A percentile compares a stretch with the other conserved stretches of the same genome.
Conservation (phyloP, 2,113 vertebrate species). For the Aphyosemion australe region DNA sequence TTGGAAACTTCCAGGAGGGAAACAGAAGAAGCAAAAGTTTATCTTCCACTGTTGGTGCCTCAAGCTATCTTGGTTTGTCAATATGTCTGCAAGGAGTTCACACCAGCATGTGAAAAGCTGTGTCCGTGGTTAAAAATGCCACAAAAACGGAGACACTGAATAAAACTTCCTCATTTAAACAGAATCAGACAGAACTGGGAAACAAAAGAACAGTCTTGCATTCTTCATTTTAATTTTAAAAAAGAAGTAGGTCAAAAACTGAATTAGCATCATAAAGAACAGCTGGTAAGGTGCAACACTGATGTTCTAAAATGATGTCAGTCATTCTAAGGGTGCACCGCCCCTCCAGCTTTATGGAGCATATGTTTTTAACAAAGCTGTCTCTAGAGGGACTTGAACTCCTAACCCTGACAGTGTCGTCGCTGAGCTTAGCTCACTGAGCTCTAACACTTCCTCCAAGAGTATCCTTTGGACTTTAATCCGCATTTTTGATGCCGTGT, state of each 20-base stretch:
- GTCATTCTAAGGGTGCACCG: conserved; percentile 3
- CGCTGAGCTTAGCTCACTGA: conserved; percentile 35
- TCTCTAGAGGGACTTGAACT: conserved; percentile 39
- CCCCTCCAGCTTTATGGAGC: background rate
- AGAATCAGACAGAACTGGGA: background rate
- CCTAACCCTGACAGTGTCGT: conserved; percentile 46
- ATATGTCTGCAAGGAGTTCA: conserved; percentile 46
- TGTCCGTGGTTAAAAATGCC: conserved; percentile 16
- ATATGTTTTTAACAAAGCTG: conserved; percentile 25
- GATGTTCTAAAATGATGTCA: too few relatives aligned
- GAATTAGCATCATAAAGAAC: background rate
- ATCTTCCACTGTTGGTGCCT: conserved; percentile 39
- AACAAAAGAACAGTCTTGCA: background rate
- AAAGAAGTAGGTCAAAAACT: too few relatives aligned
- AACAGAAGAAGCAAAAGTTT: conserved; percentile 36
- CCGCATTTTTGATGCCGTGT: conserved; percentile 39
- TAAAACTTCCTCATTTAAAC: background rate
- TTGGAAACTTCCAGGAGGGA: conserved; percentile 21
- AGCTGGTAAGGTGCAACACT: background rate
- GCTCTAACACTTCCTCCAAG: conserved; percentile 19
- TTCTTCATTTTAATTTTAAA: background rate
- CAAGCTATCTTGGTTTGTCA: conserved; percentile 47
- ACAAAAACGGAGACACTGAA: background rate
- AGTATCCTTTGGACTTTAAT: conserved; percentile 48
- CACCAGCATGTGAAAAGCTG: conserved; percentile 33